These are phyloP conservation scores for Andricus curvator DNA, from an alignment of 2,888 invertebrate genomes.

Conservation along the genomic window DNA sequence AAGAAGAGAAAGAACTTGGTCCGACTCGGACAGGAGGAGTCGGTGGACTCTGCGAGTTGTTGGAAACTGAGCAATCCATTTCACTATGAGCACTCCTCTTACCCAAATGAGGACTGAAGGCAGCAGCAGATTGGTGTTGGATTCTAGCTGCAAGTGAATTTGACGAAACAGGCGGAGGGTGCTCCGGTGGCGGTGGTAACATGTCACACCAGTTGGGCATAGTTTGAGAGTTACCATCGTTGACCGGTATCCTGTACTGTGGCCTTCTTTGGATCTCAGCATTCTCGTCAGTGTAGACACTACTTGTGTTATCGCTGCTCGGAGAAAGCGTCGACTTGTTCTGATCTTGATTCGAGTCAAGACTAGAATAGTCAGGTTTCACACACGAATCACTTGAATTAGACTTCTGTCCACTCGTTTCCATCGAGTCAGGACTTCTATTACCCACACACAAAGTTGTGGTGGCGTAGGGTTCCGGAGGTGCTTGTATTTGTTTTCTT, in stretches of 20 bases:
- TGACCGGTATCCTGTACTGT: slow-evolving; percentile 56
- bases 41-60: slow-evolving; percentile 74
- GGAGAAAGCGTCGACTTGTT: slow-evolving; percentile 76
- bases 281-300: slow-evolving; percentile 74
- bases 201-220: slow-evolving; percentile 83
- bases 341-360: slow-evolving; percentile 75
- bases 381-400: slow-evolving; percentile 76
- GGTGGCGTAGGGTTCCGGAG: slow-evolving; percentile 88
- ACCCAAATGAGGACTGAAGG: slow-evolving; percentile 73
- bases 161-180: slow-evolving; percentile 79
- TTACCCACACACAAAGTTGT: slow-evolving; percentile 82
- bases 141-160: slow-evolving; percentile 65
- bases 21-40: slow-evolving; percentile 72
- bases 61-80: slow-evolving; percentile 67
- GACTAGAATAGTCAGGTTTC: slow-evolving; percentile 76
- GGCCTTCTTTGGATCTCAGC: slow-evolving; percentile 68
- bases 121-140: slow-evolving; percentile 65
- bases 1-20: slow-evolving; percentile 58
- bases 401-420: slow-evolving; percentile 75
- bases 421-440: slow-evolving; percentile 76
- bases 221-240: slow-evolving; percentile 52
- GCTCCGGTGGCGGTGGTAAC: slow-evolving; percentile 83
- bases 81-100: slow-evolving; percentile 71
- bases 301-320: slow-evolving; percentile 75
- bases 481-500: slow-evolving; percentile 79